Percentiles rank a stretch among this genome's conserved stretches.
Conservation (phyloP, 2,888 invertebrate genomes). For the Galerucella pusilla region DNA sequence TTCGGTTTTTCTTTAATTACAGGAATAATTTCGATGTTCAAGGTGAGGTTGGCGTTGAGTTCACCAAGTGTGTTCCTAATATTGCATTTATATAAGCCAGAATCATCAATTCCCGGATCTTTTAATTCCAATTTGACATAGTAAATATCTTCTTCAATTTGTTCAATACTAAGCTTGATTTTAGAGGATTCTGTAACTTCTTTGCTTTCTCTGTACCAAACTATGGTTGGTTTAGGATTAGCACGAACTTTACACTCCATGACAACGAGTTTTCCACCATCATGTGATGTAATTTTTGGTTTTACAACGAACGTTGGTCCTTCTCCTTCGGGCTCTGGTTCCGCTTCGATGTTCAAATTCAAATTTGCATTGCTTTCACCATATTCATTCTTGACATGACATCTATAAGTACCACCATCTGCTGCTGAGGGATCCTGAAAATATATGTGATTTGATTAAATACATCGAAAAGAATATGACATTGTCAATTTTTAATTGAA, state of each 20-base stretch:
- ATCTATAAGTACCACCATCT: constrained; percentile 90
- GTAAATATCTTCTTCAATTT: constrained; percentile 84
- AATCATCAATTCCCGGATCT: constrained; percentile 94
- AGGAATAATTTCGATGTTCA: constrained; percentile 97
- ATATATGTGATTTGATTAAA: neutral
- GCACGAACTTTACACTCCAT: constrained; percentile 86
- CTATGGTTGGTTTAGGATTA: constrained; percentile 83
- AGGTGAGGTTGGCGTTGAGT: constrained; percentile 94
- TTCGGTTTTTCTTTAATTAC: constrained; percentile 94
- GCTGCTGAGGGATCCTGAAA: constrained; percentile 80
- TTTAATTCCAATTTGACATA: constrained; percentile 87
- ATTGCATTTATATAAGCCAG: constrained; percentile 97
- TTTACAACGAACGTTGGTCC: constrained; percentile 95
- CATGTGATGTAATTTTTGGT: constrained; percentile 86
- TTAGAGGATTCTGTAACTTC: constrained; percentile 84
- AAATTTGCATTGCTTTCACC: constrained; percentile 98
- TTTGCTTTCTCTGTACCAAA: constrained; percentile 86
- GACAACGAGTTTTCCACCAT: constrained; percentile 84
- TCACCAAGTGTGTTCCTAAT: constrained; percentile 97
- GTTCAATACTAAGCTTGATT: constrained; percentile 78
- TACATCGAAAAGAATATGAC: neutral
- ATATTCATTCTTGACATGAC: constrained; percentile 94
- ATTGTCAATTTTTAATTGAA: neutral
- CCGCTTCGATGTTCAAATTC: constrained; percentile 96
- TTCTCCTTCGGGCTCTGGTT: constrained; percentile 92